Evolutionary conservation across 2,113 vertebrate species (phyloP), one percentile per base, ranked within the genome.

Genomic region (Microtus pennsylvanicus): DNA sequence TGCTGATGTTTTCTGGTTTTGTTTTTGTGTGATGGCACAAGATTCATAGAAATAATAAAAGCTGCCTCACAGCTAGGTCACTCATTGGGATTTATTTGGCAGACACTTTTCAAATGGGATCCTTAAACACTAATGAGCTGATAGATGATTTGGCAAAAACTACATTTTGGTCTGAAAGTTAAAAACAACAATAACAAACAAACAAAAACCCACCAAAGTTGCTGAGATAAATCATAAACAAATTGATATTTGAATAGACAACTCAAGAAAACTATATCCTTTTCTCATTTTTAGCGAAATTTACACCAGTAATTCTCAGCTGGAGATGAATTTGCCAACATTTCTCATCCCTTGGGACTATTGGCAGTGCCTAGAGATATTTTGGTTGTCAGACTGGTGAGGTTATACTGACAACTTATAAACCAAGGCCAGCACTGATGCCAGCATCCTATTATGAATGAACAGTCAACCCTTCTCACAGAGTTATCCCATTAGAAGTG

Each of bases 41-140:
- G n/a, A 47, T 24, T 88, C 13, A 38, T 30, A 92, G 33, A 93
- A 76, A 87, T 55, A 26, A 87, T 90, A 3, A 93, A 82, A 96
- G 47, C 19, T 82, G 14, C 11, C 55, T 81, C 14, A 30, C 42
- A 85, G 83, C 22, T n/a, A 91, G 50, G 45, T 72, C 7, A 13
- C 42, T 69, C 10, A 81, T n/a, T 3, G 61, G 33, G 22, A 76
- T 95, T 89, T 72, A 19, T 70, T 77, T 83, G 16, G 55, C 22
- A 93, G 50, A 91, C 81, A 55, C 14, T 33, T 86, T 90, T 33
- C 26, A 74, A 91, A 87, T 86, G 9, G 21, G 9, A 93, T 80
- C 13, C 12, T 87, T 42, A 58, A 90, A 65, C 58, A 90, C 42
- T 87, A 75, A 77, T 13, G 87, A 96, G 14, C 52, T n/a, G 69